Conservation (phyloP, 1,140 invertebrate genomes). For the Drosophila serrata region DNA sequence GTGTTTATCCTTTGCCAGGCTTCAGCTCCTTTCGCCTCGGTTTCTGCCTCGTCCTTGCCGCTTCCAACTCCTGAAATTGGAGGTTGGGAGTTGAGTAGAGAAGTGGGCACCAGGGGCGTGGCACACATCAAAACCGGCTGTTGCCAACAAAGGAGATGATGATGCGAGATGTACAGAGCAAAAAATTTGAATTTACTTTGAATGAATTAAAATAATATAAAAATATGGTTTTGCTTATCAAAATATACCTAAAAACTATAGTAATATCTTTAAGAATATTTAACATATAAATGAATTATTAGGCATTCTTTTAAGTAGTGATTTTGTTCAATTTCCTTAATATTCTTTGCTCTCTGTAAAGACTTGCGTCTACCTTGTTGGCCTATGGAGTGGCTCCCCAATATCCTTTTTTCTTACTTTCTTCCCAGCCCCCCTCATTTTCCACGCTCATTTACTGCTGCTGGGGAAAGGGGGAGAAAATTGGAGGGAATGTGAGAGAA, state of each 20-base stretch:
- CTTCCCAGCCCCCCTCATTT: conserved; percentile 20
- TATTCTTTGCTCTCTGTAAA: neutral
- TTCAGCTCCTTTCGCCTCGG: conserved; percentile 28
- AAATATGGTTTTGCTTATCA: neutral
- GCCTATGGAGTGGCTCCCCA: conserved; percentile 42
- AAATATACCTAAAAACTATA: neutral
- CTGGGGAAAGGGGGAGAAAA: neutral
- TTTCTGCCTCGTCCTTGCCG: conserved; percentile 4
- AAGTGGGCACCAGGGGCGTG: conserved; percentile 26
- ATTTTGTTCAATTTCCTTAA: neutral
- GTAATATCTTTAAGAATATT: too few relatives aligned
- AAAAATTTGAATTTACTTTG: neutral
- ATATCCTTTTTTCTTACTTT: conserved; percentile 9
- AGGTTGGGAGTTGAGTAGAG: neutral
- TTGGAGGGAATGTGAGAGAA: conserved; percentile 3
- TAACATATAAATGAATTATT: too few relatives aligned
- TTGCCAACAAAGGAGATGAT: conserved; percentile 59
- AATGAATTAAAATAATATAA: neutral
- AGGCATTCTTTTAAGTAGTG: too few relatives aligned
- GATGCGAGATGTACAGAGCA: conserved; percentile 31
- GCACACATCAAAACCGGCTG: conserved; percentile 76
- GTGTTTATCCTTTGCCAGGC: conserved; percentile 77
- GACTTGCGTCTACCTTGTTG: conserved; percentile 65
- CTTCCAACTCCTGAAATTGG: conserved; percentile 2
- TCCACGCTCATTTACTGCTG: conserved; percentile 77